Evolutionary conservation across 2,888 invertebrate genomes (phyloP).

Genomic region (Oligia fasciuncula): DNA sequence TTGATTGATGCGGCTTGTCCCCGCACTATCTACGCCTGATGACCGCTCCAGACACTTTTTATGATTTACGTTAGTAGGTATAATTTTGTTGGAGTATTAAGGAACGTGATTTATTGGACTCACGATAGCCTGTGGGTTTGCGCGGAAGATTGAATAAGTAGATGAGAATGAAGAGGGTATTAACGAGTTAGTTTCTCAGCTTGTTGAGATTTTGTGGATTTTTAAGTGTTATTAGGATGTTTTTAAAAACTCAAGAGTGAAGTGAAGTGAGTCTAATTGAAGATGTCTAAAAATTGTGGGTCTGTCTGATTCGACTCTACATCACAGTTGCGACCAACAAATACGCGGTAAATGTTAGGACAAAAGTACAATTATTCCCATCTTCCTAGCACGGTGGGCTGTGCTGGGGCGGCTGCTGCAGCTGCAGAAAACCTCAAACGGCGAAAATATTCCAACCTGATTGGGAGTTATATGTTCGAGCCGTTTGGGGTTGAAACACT

Average conservation of each 20-base stretch:
- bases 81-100: constrained; percentile 65
- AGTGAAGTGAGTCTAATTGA: neutral
- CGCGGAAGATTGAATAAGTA: constrained; percentile 35
- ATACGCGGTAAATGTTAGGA: neutral
- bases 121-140: constrained; percentile 40
- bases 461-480: no score
- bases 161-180: constrained; percentile 8
- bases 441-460: no score
- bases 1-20: constrained; percentile 73
- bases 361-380: no score
- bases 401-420: no score
- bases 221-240: neutral
- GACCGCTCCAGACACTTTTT: constrained; percentile 67
- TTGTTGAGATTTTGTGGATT: neutral
- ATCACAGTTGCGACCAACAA: neutral
- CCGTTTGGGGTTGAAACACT: no score
- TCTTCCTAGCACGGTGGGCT: no score
- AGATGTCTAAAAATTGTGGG: neutral
- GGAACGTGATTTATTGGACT: constrained; percentile 66
- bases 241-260: neutral
- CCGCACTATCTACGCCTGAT: constrained; percentile 64
- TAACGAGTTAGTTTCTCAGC: neutral
- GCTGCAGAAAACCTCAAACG: no score
- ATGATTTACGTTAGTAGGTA: constrained; percentile 68
- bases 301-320: neutral